phyloP scores from a whole-genome alignment of 2,888 invertebrate species.

The Taphrorychus bicolor region DNA sequence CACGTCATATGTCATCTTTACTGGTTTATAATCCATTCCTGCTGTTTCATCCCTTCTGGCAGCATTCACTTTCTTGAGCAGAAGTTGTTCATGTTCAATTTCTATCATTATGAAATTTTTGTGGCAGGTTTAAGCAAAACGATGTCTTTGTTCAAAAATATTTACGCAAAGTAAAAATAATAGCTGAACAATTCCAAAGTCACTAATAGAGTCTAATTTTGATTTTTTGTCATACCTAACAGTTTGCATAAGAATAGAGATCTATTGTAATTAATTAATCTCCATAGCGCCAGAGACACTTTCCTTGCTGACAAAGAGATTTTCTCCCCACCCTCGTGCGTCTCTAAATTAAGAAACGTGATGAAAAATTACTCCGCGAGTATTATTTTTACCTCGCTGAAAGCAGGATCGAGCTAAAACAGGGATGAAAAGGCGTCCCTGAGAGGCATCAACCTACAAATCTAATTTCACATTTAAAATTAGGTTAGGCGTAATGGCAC shows the following conservation, averaged over 20 bases:
- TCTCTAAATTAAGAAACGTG: neutral
- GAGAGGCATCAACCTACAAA: constrained; percentile 9
- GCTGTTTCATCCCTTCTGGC: too few relatives aligned
- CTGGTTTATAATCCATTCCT: too few relatives aligned
- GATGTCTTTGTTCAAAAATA: too few relatives aligned
- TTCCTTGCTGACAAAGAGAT: neutral
- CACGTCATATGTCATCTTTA: too few relatives aligned
- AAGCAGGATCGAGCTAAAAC: neutral
- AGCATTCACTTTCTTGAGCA: too few relatives aligned
- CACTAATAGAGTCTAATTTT: neutral
- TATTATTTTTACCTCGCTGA: neutral
- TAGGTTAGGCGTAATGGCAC: constrained; percentile 12
- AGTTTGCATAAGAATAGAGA: neutral
- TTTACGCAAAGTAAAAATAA: too few relatives aligned
- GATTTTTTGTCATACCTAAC: neutral
- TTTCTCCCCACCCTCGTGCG: neutral
- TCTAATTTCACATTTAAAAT: constrained; percentile 9
- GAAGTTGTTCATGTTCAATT: too few relatives aligned
- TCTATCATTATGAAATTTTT: too few relatives aligned
- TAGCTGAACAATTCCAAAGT: too few relatives aligned
- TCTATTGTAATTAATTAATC: neutral
- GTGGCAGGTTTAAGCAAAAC: too few relatives aligned
- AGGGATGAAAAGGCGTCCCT: neutral
- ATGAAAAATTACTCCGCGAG: neutral
- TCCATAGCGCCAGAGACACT: neutral